Percentiles rank a stretch among this genome's conserved stretches.
Conservation (phyloP, 2,888 invertebrate species). For the Sylvicola fuscatus region DNA sequence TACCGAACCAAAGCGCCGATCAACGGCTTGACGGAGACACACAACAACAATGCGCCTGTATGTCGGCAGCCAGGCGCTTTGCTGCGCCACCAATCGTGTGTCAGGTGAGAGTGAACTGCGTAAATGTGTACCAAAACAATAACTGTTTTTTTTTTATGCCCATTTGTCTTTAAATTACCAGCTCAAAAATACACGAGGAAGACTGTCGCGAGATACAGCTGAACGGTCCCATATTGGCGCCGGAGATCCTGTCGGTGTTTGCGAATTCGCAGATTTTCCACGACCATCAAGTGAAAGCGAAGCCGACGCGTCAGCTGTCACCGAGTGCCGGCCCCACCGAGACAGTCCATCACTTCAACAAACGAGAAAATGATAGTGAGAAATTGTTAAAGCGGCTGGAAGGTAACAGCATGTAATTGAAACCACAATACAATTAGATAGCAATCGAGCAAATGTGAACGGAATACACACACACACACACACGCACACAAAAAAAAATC, state of each 20-base stretch:
- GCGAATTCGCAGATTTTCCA: conserved; percentile 26
- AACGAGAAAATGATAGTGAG: conserved; percentile 17
- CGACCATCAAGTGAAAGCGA: conserved; percentile 23
- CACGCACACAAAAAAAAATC: too few relatives aligned
- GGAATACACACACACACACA: too few relatives aligned
- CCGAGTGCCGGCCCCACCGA: neutral
- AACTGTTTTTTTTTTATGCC: too few relatives aligned
- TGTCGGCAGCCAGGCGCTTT: conserved; percentile 16
- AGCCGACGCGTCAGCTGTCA: conserved; percentile 4
- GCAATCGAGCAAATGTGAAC: too few relatives aligned
- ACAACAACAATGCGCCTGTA: conserved; percentile 21
- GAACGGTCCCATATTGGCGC: conserved; percentile 25
- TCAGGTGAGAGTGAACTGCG: too few relatives aligned
- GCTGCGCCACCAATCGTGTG: too few relatives aligned
- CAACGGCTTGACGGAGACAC: conserved; percentile 12
- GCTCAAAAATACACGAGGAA: conserved; percentile 24
- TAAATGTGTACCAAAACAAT: conserved; percentile 4
- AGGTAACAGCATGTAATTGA: conserved; percentile 16
- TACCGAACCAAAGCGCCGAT: conserved; percentile 14
- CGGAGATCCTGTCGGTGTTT: conserved; percentile 25
- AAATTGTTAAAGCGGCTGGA: conserved; percentile 23
- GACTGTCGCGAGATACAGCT: conserved; percentile 26
- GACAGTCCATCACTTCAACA: neutral
- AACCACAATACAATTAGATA: too few relatives aligned
- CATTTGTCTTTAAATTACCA: too few relatives aligned